A percentile compares a stretch with the other conserved stretches of the same genome.
Evolutionary conservation across 2,797 vertebrate genomes (phyloP).

Genomic region (Melanogrammus aeglefinus): DNA sequence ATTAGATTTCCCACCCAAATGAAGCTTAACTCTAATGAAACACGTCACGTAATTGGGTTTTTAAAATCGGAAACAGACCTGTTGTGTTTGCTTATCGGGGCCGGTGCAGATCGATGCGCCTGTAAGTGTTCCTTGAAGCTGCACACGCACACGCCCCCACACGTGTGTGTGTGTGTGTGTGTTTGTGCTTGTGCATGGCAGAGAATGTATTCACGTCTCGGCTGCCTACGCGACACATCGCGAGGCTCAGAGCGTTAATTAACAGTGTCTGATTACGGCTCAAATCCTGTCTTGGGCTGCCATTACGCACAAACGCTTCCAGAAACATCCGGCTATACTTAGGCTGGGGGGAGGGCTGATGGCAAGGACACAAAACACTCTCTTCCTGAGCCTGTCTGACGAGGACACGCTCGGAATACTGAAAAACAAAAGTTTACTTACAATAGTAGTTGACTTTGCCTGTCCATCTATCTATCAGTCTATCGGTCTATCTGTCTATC

Average conservation of each 20-base stretch:
- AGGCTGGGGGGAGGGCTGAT: conserved; percentile 35
- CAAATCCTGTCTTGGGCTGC: conserved; percentile 42
- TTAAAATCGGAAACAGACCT: not conserved
- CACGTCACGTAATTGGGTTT: no score
- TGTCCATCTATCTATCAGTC: not conserved
- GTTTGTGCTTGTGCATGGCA: conserved; percentile 1
- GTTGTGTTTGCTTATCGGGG: not conserved
- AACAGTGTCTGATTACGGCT: conserved; percentile 45
- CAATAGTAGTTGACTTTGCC: not conserved
- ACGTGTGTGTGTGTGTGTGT: conserved; percentile 1
- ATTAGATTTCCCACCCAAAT: not conserved
- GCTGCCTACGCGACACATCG: conserved; percentile 34
- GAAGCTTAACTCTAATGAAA: not conserved
- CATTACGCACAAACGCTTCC: conserved; percentile 25
- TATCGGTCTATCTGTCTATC: not conserved
- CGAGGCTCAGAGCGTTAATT: conserved; percentile 55
- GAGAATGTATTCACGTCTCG: conserved; percentile 32
- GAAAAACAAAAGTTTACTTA: not conserved
- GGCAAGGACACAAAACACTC: conserved; percentile 25
- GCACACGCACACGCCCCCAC: not conserved
- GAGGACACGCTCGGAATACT: not conserved
- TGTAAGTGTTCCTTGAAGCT: conserved; percentile 10
- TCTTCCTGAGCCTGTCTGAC: not conserved
- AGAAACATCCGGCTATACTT: conserved; percentile 47
- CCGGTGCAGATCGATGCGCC: not conserved